Percentiles rank a stretch among this genome's conserved stretches.
Evolutionary conservation across 2,113 vertebrate genomes (phyloP).

Genomic region (Psittacula cyanocephala): DNA sequence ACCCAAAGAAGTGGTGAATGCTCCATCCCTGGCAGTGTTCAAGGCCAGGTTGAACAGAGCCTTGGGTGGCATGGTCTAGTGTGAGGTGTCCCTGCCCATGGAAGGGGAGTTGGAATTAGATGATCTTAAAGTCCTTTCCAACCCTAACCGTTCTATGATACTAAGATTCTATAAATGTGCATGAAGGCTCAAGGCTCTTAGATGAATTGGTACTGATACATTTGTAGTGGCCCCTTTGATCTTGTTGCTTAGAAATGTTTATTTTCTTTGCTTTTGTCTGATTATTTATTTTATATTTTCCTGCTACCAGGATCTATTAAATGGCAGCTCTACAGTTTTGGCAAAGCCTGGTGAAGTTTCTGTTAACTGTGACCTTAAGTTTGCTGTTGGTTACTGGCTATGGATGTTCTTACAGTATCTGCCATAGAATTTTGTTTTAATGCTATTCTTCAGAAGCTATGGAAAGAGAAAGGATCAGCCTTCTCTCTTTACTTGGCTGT

Average conservation of each 20-base stretch:
- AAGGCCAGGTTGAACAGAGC: neutral
- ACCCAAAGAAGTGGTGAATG: too few relatives aligned
- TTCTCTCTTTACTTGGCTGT: neutral
- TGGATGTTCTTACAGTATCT: neutral
- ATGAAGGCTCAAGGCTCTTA: neutral
- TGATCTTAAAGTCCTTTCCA: neutral
- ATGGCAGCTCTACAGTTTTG: neutral
- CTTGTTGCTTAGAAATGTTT: neutral
- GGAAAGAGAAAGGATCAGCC: neutral
- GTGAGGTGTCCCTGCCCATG: neutral
- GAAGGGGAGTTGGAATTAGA: neutral
- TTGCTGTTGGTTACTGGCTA: neutral
- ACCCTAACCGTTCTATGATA: neutral
- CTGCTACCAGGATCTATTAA: neutral
- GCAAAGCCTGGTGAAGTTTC: neutral
- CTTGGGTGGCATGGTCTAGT: neutral
- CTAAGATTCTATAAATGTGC: neutral
- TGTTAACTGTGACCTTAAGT: neutral
- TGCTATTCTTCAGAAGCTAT: neutral
- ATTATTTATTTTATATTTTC: neutral
- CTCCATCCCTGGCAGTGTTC: too few relatives aligned
- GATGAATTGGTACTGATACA: rapidly evolving
- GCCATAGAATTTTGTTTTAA: neutral
- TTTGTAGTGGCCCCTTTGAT: neutral
- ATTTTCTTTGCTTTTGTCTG: neutral